Percentiles rank a stretch among this genome's conserved stretches.
Conservation (phyloP, 2,888 invertebrate species). For the Shargacucullia verbasci region DNA sequence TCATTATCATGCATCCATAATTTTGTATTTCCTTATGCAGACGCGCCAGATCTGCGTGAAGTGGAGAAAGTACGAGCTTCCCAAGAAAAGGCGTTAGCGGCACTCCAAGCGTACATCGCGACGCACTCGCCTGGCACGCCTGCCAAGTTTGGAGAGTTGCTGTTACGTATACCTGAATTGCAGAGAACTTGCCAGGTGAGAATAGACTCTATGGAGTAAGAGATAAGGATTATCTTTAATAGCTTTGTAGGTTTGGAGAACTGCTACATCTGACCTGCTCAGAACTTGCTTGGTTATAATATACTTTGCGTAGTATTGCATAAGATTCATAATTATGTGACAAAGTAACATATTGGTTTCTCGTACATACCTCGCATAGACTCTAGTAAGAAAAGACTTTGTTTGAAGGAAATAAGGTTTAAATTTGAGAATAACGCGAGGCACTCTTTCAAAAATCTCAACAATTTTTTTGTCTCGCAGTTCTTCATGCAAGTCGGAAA, state of each 20-base stretch:
- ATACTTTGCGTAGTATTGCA: too few relatives aligned
- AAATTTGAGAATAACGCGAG: neutral
- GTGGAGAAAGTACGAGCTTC: slow-evolving; percentile 98
- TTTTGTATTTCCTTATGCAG: slow-evolving; percentile 77
- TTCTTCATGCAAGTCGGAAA: slow-evolving; percentile 94
- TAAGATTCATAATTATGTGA: too few relatives aligned
- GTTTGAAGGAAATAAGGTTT: too few relatives aligned
- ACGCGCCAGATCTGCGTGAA: slow-evolving; percentile 97
- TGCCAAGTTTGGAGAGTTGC: slow-evolving; percentile 97
- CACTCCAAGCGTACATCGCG: slow-evolving; percentile 96
- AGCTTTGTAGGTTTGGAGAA: too few relatives aligned
- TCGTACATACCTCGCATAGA: too few relatives aligned
- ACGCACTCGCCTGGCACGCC: slow-evolving; percentile 97
- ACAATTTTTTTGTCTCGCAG: slow-evolving; percentile 59
- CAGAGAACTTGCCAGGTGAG: slow-evolving; percentile 97
- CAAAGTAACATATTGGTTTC: too few relatives aligned
- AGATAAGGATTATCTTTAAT: too few relatives aligned
- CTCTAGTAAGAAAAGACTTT: too few relatives aligned
- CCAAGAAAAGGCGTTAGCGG: slow-evolving; percentile 97
- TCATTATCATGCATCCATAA: too few relatives aligned
- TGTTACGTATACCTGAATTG: slow-evolving; percentile 97
- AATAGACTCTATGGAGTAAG: slow-evolving; percentile 12
- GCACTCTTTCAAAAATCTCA: too few relatives aligned
- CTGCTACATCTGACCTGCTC: too few relatives aligned
- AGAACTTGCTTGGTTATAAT: too few relatives aligned